Evolutionary conservation across 2,888 invertebrate genomes (phyloP).

Genomic region (Agriotes lineatus): DNA sequence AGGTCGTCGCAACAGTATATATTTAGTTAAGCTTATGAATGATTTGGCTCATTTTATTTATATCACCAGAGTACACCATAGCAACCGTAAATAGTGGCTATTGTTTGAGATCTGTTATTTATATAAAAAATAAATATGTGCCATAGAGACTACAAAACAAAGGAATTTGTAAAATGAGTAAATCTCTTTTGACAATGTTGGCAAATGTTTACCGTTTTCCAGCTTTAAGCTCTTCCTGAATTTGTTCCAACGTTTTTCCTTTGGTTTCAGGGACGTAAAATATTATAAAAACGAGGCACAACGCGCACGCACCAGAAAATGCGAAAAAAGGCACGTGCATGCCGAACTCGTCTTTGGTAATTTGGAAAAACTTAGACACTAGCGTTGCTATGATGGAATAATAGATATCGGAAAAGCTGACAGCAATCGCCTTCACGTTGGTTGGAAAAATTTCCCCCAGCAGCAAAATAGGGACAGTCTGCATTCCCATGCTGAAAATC

Average conservation of each 20-base stretch:
- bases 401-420: slow-evolving; percentile 67
- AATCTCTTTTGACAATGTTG: too few relatives aligned
- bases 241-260: slow-evolving; percentile 77
- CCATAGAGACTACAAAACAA: too few relatives aligned
- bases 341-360: slow-evolving; percentile 70
- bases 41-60: too few relatives aligned
- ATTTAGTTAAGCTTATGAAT: too few relatives aligned
- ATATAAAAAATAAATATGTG: too few relatives aligned
- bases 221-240: slow-evolving; percentile 73
- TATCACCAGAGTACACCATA: too few relatives aligned
- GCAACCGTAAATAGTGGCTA: too few relatives aligned
- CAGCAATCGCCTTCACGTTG: slow-evolving; percentile 68
- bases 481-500: slow-evolving; percentile 66
- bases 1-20: too few relatives aligned
- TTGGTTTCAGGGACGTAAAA: slow-evolving; percentile 77
- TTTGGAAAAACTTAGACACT: slow-evolving; percentile 65
- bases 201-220: too few relatives aligned
- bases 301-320: slow-evolving; percentile 71
- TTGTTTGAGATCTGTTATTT: too few relatives aligned
- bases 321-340: slow-evolving; percentile 76
- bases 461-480: slow-evolving; percentile 66
- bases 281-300: slow-evolving; percentile 73
- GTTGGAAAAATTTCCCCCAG: slow-evolving; percentile 68
- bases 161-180: too few relatives aligned
- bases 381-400: slow-evolving; percentile 65